Percentiles rank a stretch among this genome's conserved stretches.
Conservation (phyloP, 1,140 invertebrate species). For the Ips nitidus region DNA sequence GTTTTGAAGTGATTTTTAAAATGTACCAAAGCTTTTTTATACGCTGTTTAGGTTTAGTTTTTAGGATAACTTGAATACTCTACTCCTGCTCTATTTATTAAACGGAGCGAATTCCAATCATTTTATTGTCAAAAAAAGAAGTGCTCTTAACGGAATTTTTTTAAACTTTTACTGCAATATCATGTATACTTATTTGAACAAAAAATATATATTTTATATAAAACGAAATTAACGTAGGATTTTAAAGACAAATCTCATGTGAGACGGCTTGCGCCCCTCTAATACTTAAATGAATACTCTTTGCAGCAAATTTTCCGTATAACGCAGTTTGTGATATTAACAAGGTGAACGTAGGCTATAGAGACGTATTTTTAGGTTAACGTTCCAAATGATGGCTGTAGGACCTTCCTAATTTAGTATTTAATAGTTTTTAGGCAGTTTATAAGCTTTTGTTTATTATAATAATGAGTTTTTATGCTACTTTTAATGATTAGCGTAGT, state of each 20-base stretch:
- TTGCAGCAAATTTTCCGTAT: too few species aligned
- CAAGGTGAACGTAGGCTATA: constrained; percentile 23
- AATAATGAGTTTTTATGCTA: too few species aligned
- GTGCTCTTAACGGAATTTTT: constrained; percentile 1
- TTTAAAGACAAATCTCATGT: too few species aligned
- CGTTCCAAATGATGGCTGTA: constrained; percentile 20
- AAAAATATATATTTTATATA: constrained; percentile 9
- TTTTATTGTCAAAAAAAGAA: too few species aligned
- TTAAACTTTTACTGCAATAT: neutral
- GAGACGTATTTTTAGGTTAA: neutral
- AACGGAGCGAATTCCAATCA: too few species aligned
- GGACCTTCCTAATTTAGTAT: constrained; percentile 17
- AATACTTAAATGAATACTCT: constrained; percentile 1
- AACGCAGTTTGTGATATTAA: constrained; percentile 24
- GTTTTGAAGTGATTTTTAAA: constrained; percentile 19
- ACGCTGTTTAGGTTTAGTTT: neutral
- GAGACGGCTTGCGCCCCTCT: too few species aligned
- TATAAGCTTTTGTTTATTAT: constrained; percentile 2
- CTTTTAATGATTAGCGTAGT: too few species aligned
- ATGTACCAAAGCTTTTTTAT: constrained; percentile 32
- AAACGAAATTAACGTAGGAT: neutral
- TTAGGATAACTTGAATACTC: constrained; percentile 22
- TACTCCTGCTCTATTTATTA: constrained; percentile 3
- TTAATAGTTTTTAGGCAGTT: constrained; percentile 7
- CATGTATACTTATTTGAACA: neutral